Evolutionary conservation across 2,113 vertebrate species (phyloP).

Genomic region (Thunnus thynnus): DNA sequence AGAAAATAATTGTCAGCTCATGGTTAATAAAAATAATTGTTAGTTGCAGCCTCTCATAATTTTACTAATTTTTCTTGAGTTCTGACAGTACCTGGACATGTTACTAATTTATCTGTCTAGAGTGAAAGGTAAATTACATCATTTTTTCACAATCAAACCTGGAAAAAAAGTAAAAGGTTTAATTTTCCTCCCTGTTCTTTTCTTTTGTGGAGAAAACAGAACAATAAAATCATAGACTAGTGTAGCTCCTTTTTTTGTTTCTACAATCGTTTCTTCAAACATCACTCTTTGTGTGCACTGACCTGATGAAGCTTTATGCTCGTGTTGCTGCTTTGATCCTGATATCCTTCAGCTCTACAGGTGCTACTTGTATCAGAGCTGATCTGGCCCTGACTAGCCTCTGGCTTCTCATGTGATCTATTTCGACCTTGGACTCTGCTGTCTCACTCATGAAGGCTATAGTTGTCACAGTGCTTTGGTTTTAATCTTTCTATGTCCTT

Average conservation of each 20-base stretch:
- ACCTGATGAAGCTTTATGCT: not conserved
- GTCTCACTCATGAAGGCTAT: slow-evolving; percentile 32
- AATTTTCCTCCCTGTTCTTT: too few species aligned
- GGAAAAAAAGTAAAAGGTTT: too few species aligned
- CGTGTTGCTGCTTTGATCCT: slow-evolving; percentile 14
- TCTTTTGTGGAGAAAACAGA: not conserved
- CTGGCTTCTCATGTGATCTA: slow-evolving; percentile 45
- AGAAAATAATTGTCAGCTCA: too few species aligned
- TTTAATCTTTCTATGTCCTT: slow-evolving; percentile 55
- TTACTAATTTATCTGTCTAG: too few species aligned
- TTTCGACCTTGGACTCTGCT: slow-evolving; percentile 48
- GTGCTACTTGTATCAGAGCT: slow-evolving; percentile 35
- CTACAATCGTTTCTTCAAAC: not conserved
- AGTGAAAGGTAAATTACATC: too few species aligned
- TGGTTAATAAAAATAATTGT: too few species aligned
- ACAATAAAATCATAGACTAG: not conserved
- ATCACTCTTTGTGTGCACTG: not conserved
- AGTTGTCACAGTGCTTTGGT: slow-evolving; percentile 33
- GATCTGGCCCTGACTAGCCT: slow-evolving; percentile 14
- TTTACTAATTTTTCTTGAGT: too few species aligned
- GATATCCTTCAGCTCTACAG: slow-evolving; percentile 32
- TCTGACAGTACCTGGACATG: too few species aligned
- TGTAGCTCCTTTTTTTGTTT: not conserved
- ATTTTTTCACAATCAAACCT: too few species aligned
- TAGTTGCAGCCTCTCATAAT: too few species aligned